These are phyloP conservation scores for Ceyx erithaca DNA, from an alignment of 2,797 vertebrate genomes.

Conservation along the genomic window DNA sequence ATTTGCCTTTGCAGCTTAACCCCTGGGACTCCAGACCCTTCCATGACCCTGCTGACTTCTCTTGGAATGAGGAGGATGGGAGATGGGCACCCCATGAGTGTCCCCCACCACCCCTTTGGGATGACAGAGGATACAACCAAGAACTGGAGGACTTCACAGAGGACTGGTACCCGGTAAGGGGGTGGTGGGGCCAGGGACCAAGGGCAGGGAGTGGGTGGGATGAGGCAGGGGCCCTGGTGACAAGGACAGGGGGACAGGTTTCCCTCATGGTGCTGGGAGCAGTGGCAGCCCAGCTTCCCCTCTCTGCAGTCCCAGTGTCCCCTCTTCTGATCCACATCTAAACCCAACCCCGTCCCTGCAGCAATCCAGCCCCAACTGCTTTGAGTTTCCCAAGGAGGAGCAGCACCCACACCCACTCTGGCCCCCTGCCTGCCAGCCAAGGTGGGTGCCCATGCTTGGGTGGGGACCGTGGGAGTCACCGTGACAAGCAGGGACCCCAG, in stretches of 20 bases:
- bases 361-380: background rate
- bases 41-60: background rate
- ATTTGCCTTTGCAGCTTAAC: background rate
- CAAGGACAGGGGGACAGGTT: background rate
- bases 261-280: rapidly evolving
- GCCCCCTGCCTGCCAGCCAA: rapidly evolving
- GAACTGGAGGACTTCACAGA: background rate
- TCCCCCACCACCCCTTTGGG: background rate
- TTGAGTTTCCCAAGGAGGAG: rapidly evolving
- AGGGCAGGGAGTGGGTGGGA: background rate
- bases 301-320: rapidly evolving
- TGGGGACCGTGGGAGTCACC: rapidly evolving
- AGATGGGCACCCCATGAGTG: rapidly evolving
- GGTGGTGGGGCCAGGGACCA: rapidly evolving
- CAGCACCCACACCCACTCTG: background rate
- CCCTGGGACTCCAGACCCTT: background rate
- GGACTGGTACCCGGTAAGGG: background rate
- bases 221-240: background rate
- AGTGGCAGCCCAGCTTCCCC: background rate
- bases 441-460: background rate
- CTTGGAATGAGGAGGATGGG: background rate
- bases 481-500: rapidly evolving
- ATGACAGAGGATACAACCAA: background rate
- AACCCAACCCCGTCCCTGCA: rapidly evolving
- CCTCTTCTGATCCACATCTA: background rate